phyloP scores from a whole-genome alignment of 2,888 invertebrate genomes.

The Poecilobothrus nobilitatus region DNA sequence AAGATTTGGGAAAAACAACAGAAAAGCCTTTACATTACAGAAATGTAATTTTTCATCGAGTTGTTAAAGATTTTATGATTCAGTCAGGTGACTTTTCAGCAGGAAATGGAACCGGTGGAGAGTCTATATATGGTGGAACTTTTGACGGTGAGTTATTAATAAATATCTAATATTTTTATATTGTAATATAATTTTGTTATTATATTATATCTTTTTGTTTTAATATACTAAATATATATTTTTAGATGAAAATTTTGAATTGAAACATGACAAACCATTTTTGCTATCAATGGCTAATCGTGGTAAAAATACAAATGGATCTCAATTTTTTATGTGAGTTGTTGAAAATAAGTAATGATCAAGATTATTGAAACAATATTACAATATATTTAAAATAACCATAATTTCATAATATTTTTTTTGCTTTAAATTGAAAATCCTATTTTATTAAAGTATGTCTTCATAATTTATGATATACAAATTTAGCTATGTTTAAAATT shows the following conservation, averaged over 20 bases:
- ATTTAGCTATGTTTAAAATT: constrained; percentile 4
- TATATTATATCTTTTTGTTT: not conserved
- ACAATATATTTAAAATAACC: not conserved
- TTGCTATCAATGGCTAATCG: constrained; percentile 97
- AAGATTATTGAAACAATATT: not conserved
- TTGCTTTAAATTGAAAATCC: not conserved
- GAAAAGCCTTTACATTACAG: constrained; percentile 83
- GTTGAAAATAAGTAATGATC: constrained; percentile 12
- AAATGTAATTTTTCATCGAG: constrained; percentile 82
- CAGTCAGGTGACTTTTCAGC: constrained; percentile 84
- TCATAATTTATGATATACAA: constrained; percentile 4
- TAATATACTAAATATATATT: constrained; percentile 25
- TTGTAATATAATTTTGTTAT: not conserved
- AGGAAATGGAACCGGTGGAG: constrained; percentile 96
- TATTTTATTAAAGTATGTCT: not conserved
- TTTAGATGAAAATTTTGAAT: constrained; percentile 85
- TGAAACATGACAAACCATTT: constrained; percentile 83
- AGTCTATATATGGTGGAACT: constrained; percentile 94
- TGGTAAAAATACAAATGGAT: constrained; percentile 95
- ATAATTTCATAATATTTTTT: constrained; percentile 2
- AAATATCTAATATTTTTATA: constrained; percentile 10
- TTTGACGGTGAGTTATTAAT: constrained; percentile 70
- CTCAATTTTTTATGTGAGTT: constrained; percentile 98
- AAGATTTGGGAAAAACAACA: constrained; percentile 72
- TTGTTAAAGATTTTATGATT: constrained; percentile 96